Conservation (phyloP, 1,140 invertebrate genomes). For the Watersipora subatra region DNA sequence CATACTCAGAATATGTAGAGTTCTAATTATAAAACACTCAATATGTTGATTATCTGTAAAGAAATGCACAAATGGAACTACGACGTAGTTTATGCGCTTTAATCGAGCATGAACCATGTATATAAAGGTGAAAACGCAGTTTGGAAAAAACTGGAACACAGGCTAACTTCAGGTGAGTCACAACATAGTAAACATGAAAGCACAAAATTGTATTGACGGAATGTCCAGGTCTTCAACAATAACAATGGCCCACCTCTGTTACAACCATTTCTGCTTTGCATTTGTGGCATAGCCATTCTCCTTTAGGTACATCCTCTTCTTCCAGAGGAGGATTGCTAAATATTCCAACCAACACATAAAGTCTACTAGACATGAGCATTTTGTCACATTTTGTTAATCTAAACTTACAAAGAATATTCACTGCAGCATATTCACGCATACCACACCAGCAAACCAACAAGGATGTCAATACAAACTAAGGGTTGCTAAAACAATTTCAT, state of each 20-base stretch:
- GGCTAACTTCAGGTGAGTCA: no score
- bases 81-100: no score
- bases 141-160: no score
- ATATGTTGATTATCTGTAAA: no score
- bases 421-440: neutral
- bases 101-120: no score
- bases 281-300: constrained; percentile 75
- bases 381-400: neutral
- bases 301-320: constrained; percentile 72
- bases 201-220: no score
- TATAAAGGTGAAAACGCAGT: no score
- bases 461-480: neutral
- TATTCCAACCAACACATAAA: neutral
- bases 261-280: constrained; percentile 44
- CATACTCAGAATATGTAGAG: no score
- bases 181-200: no score
- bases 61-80: no score
- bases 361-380: neutral
- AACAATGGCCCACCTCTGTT: constrained; percentile 24
- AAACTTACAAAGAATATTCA: neutral
- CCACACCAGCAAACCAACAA: neutral
- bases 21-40: no score
- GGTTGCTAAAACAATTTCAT: neutral
- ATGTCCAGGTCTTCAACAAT: no score
- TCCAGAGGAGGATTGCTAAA: constrained; percentile 73